These are phyloP conservation scores for Drosophila paracracens DNA, from an alignment of 2,888 invertebrate species.

Conservation along the genomic window DNA sequence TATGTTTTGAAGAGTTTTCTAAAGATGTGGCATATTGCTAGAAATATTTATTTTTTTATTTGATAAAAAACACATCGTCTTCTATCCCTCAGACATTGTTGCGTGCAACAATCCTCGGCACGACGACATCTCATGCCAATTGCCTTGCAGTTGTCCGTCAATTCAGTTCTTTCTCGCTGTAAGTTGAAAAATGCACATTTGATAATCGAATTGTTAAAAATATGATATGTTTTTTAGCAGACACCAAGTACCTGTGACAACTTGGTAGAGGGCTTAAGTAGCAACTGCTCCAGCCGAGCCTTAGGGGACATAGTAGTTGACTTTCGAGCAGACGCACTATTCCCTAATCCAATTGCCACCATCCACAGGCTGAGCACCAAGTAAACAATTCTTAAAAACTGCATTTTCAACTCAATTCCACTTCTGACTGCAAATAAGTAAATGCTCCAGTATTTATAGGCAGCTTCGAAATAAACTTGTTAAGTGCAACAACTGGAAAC, in stretches of 20 bases:
- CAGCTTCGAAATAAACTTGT: neutral
- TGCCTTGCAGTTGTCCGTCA: neutral
- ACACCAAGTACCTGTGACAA: neutral
- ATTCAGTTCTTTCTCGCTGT: neutral
- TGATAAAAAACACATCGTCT: neutral
- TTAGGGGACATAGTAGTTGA: neutral
- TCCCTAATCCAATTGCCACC: neutral
- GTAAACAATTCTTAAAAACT: neutral
- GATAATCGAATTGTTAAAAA: neutral
- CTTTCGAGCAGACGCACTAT: neutral
- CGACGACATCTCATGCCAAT: neutral
- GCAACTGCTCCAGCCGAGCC: neutral
- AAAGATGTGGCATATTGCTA: neutral
- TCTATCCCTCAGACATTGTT: constrained; percentile 1
- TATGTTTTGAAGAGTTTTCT: neutral
- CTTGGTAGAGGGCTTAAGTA: neutral
- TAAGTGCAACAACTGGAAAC: neutral
- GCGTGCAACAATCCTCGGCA: constrained; percentile 2
- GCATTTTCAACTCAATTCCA: neutral
- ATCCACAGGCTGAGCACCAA: neutral
- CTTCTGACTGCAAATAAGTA: neutral
- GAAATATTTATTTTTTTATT: neutral
- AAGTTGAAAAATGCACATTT: too few species aligned
- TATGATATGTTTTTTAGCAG: neutral
- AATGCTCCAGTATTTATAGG: neutral